Evolutionary conservation across 1,140 invertebrate genomes (phyloP), one percentile per base, ranked within the genome.

Genomic region (Pissodes strobi): DNA sequence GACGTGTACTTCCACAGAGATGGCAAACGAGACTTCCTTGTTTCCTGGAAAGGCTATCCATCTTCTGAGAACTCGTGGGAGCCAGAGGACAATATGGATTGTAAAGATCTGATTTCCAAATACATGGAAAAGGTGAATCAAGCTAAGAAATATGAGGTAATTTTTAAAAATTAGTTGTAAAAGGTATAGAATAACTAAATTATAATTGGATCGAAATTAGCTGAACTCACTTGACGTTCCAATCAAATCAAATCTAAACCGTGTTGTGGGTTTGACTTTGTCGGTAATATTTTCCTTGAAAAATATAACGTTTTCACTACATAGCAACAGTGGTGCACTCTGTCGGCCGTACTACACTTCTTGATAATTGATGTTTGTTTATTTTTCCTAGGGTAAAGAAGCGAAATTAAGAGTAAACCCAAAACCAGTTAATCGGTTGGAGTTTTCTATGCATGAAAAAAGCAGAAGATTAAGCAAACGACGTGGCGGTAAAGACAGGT

Each of bases 11-110:
- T 86, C 41, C 87, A 87, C 61, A 86, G 86, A 72, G 83, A 87
- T 78, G 88, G 88, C 1, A 82, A 81, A 17, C 78, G 84, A 17
- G 84, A 92, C 68, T 93, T 91, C 71, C 79, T 90, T 3, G 89
- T 93, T 46, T 84, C 89, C 67, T 93, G 91, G 90, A 93, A 89
- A 73, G 88, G 88, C 5, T 90, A 87, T 78, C 79, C 80, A 0
- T 72, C 79, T 13, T 82, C 85, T 49, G 82, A 87, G 68, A 85
- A 90, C 67, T 87, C 87, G 13, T 90, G 89, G 89, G 89, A 90
- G 74, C 88, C 88, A 1, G 88, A 90, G 73, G 82, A 82, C 15
- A 85, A 90, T 77, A 76, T 90, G 8, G 85, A 86, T 67, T 90
- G 88, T 76, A 79, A 82, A 2, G 86, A 89, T 30, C 72, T 90